Evolutionary conservation across 2,888 invertebrate species (phyloP), one percentile per base, ranked within the genome.

Genomic region (Pachycephus smyrnensis): DNA sequence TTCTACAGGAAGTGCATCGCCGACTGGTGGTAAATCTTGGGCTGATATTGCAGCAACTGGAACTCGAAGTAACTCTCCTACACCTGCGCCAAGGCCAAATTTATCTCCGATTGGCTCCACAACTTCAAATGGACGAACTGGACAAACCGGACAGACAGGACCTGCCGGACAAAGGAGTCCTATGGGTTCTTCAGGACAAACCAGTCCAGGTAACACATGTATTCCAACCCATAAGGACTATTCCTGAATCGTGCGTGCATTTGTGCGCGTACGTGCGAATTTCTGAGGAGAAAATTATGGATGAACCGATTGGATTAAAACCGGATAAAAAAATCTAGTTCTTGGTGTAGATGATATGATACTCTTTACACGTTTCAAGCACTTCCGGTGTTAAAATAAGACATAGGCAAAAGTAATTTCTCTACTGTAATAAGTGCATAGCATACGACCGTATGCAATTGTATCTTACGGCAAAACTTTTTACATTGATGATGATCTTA

Each of bases 11-110:
- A 80, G 83, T 11, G 73, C 68, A 30, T 79, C 83, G 1, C 80
- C 86, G 33, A 80, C 79, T 31, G 82, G 83, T 68, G 86, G 83
- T 68, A 86, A 79, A 79, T 82, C 84, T 4, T 89, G 88, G 88
- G 88, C 89, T 3, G 85, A 89, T 0, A 73, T 89, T 11, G 88
- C 88, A 6, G 86, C 84, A 12, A 84, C 81, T 36, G 86, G 85
- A 12, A 86, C 84, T 75, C 82, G 83, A 74, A 84, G 86, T 9
- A 82, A 80, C 11, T 85, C 88, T 2, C 84, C 84, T 4, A 83
- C 84, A 11, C 81, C 77, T 30, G 35, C 76, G 12, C 33, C 76
- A 35, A 76, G 79, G 68, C 40, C 76, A 30, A 33, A 74, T 30
- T 55, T 9, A 55, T 9, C 55, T 23, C 55, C 55, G 55, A 9